Evolutionary conservation across 2,113 vertebrate genomes (phyloP), one percentile per base, ranked within the genome.

Genomic region (Heterocephalus glaber): DNA sequence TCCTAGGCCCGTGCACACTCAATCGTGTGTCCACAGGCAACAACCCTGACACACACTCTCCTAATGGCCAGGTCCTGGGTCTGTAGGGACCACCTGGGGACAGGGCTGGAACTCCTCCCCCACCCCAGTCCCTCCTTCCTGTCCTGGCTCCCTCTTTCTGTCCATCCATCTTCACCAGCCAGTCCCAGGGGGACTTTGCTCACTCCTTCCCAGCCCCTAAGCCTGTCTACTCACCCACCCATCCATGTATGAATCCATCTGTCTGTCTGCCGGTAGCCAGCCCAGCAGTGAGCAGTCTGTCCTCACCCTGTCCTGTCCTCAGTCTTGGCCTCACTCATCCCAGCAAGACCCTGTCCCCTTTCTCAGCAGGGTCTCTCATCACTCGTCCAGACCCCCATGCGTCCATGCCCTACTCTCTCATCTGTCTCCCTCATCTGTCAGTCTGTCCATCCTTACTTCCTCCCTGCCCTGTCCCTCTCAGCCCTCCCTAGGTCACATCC

Each of bases 371-470:
- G 20, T 65, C 90, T 60, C 89, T 90, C 95, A 90, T 89, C 97
- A 79, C 86, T 94, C 60, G 0, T 49, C 70, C 56, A 28, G 30
- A 41, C 13, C 60, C 19, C 19, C 16, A 14, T 9, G 52, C 47
- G 38, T 24, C 84, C 61, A 24, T 28, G n/a, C 87, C 77, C 60
- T 79, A 26, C 8, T n/a, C 63, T 54, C 72, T 79, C 89, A 89
- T 94, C 92, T 63, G 77, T 96, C 93, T 93, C 68, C 41, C 68
- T 91, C 80, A 65, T 92, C 93, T 94, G 97, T 97, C 97, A 90
- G 38, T 90, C 91, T 52, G 22, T 95, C 91, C 33, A 30, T 77
- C 86, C 72, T 76, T 93, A 66, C 95, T 79, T 95, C 87, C 81
- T 92, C 49, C 70, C 26, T 33, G 17, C 87, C 44, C 6, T 1